phyloP scores from a whole-genome alignment of 2,888 invertebrate genomes.

The Drosophila mettleri region DNA sequence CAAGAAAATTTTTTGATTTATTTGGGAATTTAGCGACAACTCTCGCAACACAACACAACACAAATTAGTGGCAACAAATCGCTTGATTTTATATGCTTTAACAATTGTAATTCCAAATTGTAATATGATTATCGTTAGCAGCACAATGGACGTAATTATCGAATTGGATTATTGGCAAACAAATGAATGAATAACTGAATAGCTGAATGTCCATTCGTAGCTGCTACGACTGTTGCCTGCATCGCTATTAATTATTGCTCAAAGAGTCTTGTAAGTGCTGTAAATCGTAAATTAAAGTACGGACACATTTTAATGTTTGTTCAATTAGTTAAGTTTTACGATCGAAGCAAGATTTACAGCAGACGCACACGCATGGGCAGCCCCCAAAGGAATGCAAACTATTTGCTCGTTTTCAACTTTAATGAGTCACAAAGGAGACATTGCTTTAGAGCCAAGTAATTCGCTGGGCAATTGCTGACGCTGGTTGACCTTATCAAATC shows the following conservation, averaged over 20 bases:
- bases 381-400: slow-evolving; percentile 17
- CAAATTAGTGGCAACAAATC: slow-evolving; percentile 23
- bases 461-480: slow-evolving; percentile 10
- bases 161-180: slow-evolving; percentile 1
- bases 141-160: slow-evolving; percentile 4
- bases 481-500: slow-evolving; percentile 55
- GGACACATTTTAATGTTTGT: background rate
- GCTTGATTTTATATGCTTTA: slow-evolving; percentile 7
- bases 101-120: background rate
- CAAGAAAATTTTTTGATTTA: slow-evolving; percentile 12
- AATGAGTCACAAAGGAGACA: slow-evolving; percentile 15
- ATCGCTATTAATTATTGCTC: background rate
- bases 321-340: slow-evolving; percentile 13
- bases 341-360: slow-evolving; percentile 14
- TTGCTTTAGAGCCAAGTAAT: background rate
- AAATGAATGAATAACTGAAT: background rate
- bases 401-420: slow-evolving; percentile 27
- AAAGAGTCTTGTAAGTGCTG: background rate
- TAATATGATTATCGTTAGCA: slow-evolving; percentile 7
- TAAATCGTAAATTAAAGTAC: slow-evolving; percentile 1
- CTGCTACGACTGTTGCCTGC: background rate
- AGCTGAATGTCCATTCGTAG: background rate
- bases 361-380: background rate
- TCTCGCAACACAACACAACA: too few relatives aligned
- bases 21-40: slow-evolving; percentile 26